Conservation (phyloP, 2,113 vertebrate species). For the Numida meleagris region DNA sequence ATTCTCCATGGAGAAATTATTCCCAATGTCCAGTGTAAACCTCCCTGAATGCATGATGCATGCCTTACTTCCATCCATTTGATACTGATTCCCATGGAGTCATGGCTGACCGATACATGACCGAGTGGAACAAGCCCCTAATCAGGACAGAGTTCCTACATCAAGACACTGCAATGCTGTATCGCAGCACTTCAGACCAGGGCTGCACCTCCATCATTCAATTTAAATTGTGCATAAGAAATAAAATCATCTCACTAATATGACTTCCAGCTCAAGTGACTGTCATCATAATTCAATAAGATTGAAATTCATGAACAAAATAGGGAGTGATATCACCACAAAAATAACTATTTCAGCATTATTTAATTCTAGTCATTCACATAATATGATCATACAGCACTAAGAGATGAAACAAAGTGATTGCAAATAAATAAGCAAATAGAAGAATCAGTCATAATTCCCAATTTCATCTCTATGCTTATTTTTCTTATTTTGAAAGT, state of each 20-base stretch:
- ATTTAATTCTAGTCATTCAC: background rate
- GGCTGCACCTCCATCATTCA: background rate
- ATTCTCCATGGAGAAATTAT: background rate
- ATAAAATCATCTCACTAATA: background rate
- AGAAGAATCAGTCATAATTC: background rate
- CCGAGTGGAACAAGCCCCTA: background rate
- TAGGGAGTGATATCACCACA: background rate
- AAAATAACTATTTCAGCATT: background rate
- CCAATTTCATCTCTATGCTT: background rate
- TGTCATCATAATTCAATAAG: background rate
- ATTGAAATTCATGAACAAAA: background rate
- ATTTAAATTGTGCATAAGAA: background rate
- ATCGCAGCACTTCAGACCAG: background rate
- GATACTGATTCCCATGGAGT: background rate
- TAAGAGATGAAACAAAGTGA: background rate
- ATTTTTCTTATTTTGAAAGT: background rate
- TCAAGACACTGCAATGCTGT: background rate
- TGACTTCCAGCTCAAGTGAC: background rate
- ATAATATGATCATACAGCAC: background rate
- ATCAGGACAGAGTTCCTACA: background rate
- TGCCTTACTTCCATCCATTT: background rate
- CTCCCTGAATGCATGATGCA: rapidly evolving
- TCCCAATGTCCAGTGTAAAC: background rate
- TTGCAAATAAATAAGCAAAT: background rate
- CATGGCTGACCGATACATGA: rapidly evolving